Conservation (phyloP, 2,113 vertebrate genomes). For the Nettapus auritus region DNA sequence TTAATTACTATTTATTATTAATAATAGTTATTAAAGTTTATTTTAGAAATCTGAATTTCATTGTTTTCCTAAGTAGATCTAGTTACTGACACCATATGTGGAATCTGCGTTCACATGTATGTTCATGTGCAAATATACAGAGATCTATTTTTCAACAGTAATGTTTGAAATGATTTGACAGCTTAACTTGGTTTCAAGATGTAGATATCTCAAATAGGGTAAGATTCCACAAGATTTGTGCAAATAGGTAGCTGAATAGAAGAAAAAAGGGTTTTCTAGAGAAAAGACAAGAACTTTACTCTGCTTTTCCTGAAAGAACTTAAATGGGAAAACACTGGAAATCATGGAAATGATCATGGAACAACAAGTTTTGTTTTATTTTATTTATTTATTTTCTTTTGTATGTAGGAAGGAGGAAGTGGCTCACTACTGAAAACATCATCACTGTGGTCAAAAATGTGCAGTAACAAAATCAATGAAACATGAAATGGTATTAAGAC, state of each 20-base stretch:
- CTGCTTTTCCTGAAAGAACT: background rate
- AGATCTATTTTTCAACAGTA: background rate
- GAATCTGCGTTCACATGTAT: background rate
- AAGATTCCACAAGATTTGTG: background rate
- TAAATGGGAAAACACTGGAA: background rate
- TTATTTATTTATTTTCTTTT: background rate
- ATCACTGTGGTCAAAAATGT: background rate
- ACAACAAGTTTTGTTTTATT: background rate
- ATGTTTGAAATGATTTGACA: background rate
- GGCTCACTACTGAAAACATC: background rate
- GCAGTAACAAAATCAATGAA: background rate
- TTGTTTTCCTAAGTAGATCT: background rate
- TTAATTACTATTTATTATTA: background rate
- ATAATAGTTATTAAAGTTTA: background rate
- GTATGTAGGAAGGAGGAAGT: background rate
- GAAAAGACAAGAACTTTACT: background rate
- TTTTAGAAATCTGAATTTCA: rapidly evolving
- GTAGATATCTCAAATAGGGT: background rate
- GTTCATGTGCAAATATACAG: background rate
- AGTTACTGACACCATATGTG: background rate
- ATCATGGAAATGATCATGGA: background rate
- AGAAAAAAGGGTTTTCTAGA: background rate
- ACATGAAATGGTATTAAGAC: background rate
- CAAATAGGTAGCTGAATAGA: background rate
- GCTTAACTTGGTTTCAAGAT: background rate